Percentiles rank a stretch among this genome's conserved stretches.
Conservation (phyloP, 2,888 invertebrate genomes). For the Mermis nigrescens region DNA sequence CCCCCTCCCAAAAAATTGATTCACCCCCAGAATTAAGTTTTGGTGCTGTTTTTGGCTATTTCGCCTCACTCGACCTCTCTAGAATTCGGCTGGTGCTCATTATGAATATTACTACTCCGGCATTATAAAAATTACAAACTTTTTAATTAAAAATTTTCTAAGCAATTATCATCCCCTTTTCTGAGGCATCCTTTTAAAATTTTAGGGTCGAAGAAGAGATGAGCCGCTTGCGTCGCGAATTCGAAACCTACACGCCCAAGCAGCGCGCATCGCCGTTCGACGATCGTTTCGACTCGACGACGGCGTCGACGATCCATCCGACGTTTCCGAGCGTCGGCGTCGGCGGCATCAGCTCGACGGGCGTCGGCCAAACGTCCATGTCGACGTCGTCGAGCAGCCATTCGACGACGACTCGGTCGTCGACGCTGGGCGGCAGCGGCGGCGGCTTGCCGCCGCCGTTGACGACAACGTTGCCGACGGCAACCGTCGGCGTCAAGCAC, state of each 20-base stretch:
- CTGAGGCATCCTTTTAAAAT: not conserved
- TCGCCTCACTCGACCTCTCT: too few relatives aligned
- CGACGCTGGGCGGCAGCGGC: too few relatives aligned
- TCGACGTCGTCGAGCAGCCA: not conserved
- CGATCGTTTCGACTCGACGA: not conserved
- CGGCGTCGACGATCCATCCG: not conserved
- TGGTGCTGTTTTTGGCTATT: too few relatives aligned
- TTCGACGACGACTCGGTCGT: not conserved
- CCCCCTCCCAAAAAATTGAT: too few relatives aligned
- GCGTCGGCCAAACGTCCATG: too few relatives aligned
- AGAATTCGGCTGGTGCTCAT: too few relatives aligned
- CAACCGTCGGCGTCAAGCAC: not conserved
- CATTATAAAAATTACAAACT: too few relatives aligned
- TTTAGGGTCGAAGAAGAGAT: conserved; percentile 79
- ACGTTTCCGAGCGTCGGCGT: conserved; percentile 5
- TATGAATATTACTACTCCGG: too few relatives aligned
- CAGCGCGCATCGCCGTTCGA: not conserved
- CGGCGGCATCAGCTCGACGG: not conserved
- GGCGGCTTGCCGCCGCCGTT: conserved; percentile 12
- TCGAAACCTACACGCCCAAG: conserved; percentile 19
- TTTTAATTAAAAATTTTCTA: too few relatives aligned
- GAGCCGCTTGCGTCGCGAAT: conserved; percentile 36
- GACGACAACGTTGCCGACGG: conserved; percentile 10
- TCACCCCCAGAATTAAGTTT: too few relatives aligned
- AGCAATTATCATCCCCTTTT: too few relatives aligned